A percentile compares a stretch with the other conserved stretches of the same genome.
phyloP scores from a whole-genome alignment of 1,140 invertebrate species.

The Neodiprion virginianus region DNA sequence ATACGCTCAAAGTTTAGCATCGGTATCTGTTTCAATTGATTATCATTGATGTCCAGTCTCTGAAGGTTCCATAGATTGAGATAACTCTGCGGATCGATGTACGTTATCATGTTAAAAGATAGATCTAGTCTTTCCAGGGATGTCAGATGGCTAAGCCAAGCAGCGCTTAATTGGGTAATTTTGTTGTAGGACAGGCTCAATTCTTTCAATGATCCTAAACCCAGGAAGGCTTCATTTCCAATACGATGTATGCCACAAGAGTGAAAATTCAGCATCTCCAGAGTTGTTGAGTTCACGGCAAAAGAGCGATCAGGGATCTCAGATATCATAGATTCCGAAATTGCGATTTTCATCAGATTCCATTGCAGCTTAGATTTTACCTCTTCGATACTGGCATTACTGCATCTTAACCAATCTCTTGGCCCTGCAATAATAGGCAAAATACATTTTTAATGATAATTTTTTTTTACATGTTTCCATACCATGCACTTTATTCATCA shows the following conservation, averaged over 20 bases:
- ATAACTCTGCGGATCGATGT: constrained; percentile 37
- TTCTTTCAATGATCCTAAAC: constrained; percentile 36
- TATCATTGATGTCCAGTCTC: constrained; percentile 45
- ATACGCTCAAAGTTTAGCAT: constrained; percentile 33
- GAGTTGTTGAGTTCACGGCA: constrained; percentile 25
- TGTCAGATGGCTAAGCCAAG: constrained; percentile 40
- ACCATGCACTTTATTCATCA: no score
- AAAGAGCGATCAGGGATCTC: constrained; percentile 36
- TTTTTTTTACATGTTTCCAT: no score
- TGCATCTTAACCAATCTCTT: background rate
- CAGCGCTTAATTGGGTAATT: constrained; percentile 30
- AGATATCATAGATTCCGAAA: constrained; percentile 31
- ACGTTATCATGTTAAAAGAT: constrained; percentile 44
- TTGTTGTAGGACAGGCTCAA: constrained; percentile 45
- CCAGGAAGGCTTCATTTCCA: constrained; percentile 36
- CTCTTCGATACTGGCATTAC: background rate
- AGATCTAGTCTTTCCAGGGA: constrained; percentile 48
- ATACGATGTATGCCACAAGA: constrained; percentile 42
- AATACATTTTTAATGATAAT: no score
- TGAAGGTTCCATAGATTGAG: constrained; percentile 34
- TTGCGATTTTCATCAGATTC: background rate
- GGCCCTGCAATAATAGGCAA: background rate
- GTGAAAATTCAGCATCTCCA: constrained; percentile 41
- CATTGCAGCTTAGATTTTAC: background rate
- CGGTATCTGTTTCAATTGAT: constrained; percentile 41